A percentile compares a stretch with the other conserved stretches of the same genome.
Evolutionary conservation across 1,140 invertebrate species (phyloP).

Genomic region (Drosophila kikkawai): DNA sequence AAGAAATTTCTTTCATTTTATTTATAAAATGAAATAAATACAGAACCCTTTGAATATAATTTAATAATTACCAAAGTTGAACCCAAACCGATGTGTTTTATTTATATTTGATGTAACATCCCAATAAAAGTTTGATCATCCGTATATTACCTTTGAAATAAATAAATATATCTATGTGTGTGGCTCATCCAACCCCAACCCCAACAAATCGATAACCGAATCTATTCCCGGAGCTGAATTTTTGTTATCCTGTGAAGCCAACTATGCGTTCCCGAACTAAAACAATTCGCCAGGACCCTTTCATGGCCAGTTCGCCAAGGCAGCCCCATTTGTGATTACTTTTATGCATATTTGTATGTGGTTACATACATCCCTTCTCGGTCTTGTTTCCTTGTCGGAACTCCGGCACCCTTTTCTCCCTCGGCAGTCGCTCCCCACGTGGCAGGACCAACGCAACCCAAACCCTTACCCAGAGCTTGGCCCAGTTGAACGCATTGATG

Average conservation of each 20-base stretch:
- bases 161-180: slow-evolving; percentile 29
- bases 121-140: slow-evolving; percentile 29
- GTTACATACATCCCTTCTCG: neutral
- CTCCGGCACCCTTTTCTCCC: neutral
- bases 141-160: slow-evolving; percentile 33
- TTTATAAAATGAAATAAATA: neutral
- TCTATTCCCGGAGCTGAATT: slow-evolving; percentile 21
- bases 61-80: slow-evolving; percentile 1
- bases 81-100: neutral
- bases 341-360: slow-evolving; percentile 58
- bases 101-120: slow-evolving; percentile 28
- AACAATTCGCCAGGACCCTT: slow-evolving; percentile 50
- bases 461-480: neutral
- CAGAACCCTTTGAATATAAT: neutral
- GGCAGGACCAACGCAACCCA: slow-evolving; percentile 11
- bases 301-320: slow-evolving; percentile 3
- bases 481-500: slow-evolving; percentile 63
- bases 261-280: slow-evolving; percentile 31
- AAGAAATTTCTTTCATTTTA: neutral
- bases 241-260: slow-evolving; percentile 42
- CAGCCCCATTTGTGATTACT: slow-evolving; percentile 50
- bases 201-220: slow-evolving; percentile 33
- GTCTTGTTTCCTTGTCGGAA: too few relatives aligned
- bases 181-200: neutral
- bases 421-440: slow-evolving; percentile 16